Base-by-base conservation (phyloP, 2,888 invertebrate genomes). In the Sylvicola cinctus region DNA sequence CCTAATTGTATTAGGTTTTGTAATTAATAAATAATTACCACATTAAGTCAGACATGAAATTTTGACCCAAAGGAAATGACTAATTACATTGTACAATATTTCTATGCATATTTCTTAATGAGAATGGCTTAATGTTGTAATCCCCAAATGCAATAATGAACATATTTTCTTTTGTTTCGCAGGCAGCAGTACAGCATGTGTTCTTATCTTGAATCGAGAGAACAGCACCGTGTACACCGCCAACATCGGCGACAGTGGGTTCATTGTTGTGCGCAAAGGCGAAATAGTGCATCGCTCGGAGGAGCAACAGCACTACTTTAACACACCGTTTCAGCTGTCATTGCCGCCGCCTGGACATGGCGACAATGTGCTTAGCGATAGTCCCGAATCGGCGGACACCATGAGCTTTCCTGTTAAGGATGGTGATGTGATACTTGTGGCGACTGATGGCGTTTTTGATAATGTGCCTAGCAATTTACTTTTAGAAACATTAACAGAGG, bases 191-290 rank as follows among this genome's bases (percentile, higher is more conserved):
- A 96, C 96, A 43, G 96, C 95, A 2, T 96, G 96, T 60, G 83
- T 96, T 37, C 79, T 96, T 52, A 77, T 93, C 43, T 65, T 96
- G 40, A 88, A 91, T 58, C 74, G 84, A 45, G 80, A 79, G 48
- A 88, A 83, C 47, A 76, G 76, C 52, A 81, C 78, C 43, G 72
- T 96, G 51, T 87, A 91, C 49, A 84, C 95, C 11, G 95, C 95
- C 34, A 96, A 96, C 62, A 84, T 96, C 45, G 96, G 96, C n/a
- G 96, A 96, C 62, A 93, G 93, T 51, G 96, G 96, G 11, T 95
- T 88, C 60, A 78, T 95, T 63, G 79, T 96, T 34, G 81, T 90
- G 36, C 68, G 91, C 15, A 69, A 70, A 33, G 90, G 88, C 14
- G 69, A 75, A 45, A 74, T 96, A 14, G 77, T 96, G 16, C 84